phyloP scores from a whole-genome alignment of 2,797 vertebrate species.

The Allobates femoralis region DNA sequence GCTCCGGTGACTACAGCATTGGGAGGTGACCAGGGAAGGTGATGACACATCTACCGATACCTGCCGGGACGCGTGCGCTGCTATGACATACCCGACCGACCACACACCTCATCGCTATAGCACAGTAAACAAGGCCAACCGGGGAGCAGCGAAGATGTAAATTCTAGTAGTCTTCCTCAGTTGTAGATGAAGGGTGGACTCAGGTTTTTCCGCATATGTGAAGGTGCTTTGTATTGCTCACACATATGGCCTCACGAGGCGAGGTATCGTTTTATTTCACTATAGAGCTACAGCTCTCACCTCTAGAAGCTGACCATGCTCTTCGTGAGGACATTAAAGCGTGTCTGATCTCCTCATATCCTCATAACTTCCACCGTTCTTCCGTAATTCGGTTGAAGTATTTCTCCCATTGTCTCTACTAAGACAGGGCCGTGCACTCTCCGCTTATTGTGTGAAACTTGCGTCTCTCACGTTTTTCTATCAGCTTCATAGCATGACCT shows the following conservation, averaged over 20 bases:
- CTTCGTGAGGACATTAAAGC: background rate
- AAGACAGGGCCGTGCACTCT: background rate
- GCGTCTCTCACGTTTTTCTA: conserved; percentile 45
- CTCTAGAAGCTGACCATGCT: background rate
- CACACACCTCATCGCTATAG: too few relatives aligned
- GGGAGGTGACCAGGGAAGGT: too few relatives aligned
- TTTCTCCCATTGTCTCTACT: conserved; percentile 2
- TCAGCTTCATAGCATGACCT: conserved; percentile 52
- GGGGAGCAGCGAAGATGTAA: too few relatives aligned
- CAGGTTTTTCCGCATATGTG: background rate
- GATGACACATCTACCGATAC: too few relatives aligned
- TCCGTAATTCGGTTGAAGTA: conserved; percentile 51
- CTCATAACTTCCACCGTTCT: conserved; percentile 7
- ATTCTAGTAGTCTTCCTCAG: too few relatives aligned
- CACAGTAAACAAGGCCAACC: too few relatives aligned
- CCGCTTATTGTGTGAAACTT: conserved; percentile 31
- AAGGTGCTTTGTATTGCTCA: background rate
- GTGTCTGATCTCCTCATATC: conserved; percentile 7
- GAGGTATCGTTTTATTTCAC: background rate
- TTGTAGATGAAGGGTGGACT: too few relatives aligned
- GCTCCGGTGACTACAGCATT: too few relatives aligned
- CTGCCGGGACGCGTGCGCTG: too few relatives aligned
- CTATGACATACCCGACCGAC: too few relatives aligned
- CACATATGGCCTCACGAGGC: background rate
- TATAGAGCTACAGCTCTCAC: background rate